Conservation (phyloP, 1,140 invertebrate genomes). For the Halotydeus destructor region DNA sequence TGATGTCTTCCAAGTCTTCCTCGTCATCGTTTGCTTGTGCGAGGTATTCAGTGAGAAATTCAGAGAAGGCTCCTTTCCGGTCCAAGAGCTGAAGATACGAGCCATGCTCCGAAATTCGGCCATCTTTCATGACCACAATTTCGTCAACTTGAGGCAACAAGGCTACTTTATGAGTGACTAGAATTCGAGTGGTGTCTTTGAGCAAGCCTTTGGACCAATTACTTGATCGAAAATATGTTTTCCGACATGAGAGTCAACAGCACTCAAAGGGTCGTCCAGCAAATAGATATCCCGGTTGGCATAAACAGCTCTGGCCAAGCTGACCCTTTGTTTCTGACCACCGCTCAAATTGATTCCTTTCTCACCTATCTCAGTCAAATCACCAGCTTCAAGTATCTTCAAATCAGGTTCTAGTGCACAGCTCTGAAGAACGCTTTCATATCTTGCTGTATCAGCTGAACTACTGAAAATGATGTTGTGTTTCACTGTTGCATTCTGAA, state of each 20-base stretch:
- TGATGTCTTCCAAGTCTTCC: not conserved
- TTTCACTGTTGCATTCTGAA: slow-evolving; percentile 63
- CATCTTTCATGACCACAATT: slow-evolving; percentile 79
- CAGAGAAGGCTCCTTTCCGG: slow-evolving; percentile 21
- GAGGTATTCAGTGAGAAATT: slow-evolving; percentile 21
- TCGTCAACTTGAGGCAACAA: slow-evolving; percentile 66
- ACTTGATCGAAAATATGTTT: slow-evolving; percentile 61
- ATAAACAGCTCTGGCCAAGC: slow-evolving; percentile 51
- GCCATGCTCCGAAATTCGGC: slow-evolving; percentile 57
- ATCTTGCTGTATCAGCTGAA: slow-evolving; percentile 48
- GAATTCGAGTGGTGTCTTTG: slow-evolving; percentile 51
- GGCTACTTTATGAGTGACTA: slow-evolving; percentile 64
- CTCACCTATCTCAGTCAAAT: slow-evolving; percentile 58
- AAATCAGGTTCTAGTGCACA: slow-evolving; percentile 62
- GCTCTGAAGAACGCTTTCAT: slow-evolving; percentile 50
- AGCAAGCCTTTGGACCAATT: slow-evolving; percentile 50
- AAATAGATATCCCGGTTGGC: slow-evolving; percentile 52
- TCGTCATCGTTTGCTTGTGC: not conserved
- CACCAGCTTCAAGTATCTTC: slow-evolving; percentile 23
- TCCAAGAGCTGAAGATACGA: slow-evolving; percentile 27
- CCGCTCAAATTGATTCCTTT: slow-evolving; percentile 67
- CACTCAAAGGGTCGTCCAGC: slow-evolving; percentile 77
- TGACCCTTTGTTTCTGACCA: slow-evolving; percentile 69
- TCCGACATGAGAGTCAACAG: slow-evolving; percentile 69
- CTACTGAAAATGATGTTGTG: slow-evolving; percentile 86